phyloP scores from a whole-genome alignment of 2,797 vertebrate genomes.

The Heteromormyrus szaboi region DNA sequence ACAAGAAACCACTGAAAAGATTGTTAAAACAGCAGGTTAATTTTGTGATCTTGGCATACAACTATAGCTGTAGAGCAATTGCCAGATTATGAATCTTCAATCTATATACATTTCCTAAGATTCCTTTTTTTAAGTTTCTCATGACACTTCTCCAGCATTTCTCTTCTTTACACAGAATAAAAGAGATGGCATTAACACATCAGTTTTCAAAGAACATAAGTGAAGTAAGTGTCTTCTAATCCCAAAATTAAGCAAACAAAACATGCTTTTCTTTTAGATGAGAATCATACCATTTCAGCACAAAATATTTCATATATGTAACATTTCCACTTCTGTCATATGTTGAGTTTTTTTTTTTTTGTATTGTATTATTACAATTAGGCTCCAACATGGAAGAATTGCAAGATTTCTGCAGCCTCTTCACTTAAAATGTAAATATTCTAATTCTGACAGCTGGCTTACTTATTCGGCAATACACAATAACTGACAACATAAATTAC shows the following conservation, averaged over 20 bases:
- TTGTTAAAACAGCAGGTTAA: constrained; percentile 8
- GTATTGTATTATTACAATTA: neutral
- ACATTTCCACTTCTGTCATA: neutral
- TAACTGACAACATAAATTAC: neutral
- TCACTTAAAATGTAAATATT: constrained; percentile 1
- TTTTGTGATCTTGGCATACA: constrained; percentile 12
- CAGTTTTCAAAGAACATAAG: neutral
- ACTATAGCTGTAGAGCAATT: neutral
- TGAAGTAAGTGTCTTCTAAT: neutral
- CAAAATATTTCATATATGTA: neutral
- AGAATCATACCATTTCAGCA: neutral
- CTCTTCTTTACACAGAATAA: neutral
- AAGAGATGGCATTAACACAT: neutral
- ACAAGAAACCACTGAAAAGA: neutral
- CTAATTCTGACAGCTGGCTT: neutral
- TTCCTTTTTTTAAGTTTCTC: neutral
- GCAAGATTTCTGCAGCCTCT: neutral
- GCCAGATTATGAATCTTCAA: neutral
- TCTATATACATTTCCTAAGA: neutral
- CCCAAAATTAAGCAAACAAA: neutral
- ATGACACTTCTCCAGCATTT: neutral
- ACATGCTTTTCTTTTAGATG: neutral
- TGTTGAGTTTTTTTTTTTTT: neutral
- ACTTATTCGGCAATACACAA: neutral
- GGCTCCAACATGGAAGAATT: neutral